Base-by-base conservation (phyloP, 2,113 vertebrate genomes). In the Paraplagusia blochii region DNA sequence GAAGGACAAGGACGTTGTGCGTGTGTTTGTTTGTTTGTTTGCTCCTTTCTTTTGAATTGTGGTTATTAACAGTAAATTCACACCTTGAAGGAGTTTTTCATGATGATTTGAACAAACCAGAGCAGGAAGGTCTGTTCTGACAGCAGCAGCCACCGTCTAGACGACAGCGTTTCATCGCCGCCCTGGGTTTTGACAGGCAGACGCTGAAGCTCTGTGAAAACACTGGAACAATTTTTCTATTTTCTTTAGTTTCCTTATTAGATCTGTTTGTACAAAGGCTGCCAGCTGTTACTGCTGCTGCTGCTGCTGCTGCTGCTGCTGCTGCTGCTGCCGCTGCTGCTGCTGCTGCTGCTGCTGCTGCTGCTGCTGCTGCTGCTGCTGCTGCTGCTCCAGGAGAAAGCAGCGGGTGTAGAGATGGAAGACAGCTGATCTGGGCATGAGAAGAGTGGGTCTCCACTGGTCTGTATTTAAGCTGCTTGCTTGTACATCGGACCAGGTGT, bases 21-120 rank as follows among this genome's bases (percentile, higher is more conserved):
- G n/a, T n/a, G n/a, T n/a, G n/a, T n/a, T 69, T 80, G 78, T 80
- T 84, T 83, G 79, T 86, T 85, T 81, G 75, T 51, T 84, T 81
- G 78, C 58, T 44, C 74, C 77, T 70, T 60, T 57, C 48, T 69
- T 82, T 74, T 72, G 36, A 81, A 87, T 85, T 80, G 36, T 81
- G 79, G 71, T 83, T 67, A 85, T 86, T 79, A 81, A 16, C 42
- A 62, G 61, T 62, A 74, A 80, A 76, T 43, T 55, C 43, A 36
- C 8, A 53, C 59, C 48, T 79, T 48, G 70, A 58, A 75, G 74
- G 58, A 62, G 60, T 55, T 36, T 48, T 69, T 52, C 58, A 66
- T 33, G 57, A 67, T 76, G 56, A 66, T 71, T 62, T 56, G 59
- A 63, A 54, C 57, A 59, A 58, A 29, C 44, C 53, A 66, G 76